Base-by-base conservation (phyloP, 2,888 invertebrate genomes). In the Clivina fossor region DNA sequence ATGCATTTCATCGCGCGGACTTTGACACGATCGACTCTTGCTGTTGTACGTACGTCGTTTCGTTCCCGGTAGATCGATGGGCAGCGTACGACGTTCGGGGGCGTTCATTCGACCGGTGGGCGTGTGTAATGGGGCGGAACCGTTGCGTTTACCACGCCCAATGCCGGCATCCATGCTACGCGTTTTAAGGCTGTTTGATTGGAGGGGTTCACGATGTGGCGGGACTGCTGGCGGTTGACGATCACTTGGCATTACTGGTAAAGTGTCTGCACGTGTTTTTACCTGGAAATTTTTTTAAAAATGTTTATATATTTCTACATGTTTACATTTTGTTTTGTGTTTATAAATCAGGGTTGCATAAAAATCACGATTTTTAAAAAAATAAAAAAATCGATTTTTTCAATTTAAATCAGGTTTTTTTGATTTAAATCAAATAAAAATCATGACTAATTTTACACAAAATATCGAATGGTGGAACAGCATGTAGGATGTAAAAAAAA, bases 111-210 rank as follows among this genome's bases (percentile, higher is more conserved):
- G 71, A 73, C 79, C 76, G n/a, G n/a, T n/a, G n/a, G n/a, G n/a
- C n/a, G n/a, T n/a, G n/a, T n/a, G n/a, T n/a, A n/a, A n/a, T n/a
- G n/a, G n/a, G n/a, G n/a, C n/a, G n/a, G n/a, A n/a, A 56, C 69
- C 70, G 28, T 66, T 67, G 49, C 71, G 58, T 41, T 65, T 62
- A 9, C 54, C 54, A 30, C 46, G 16, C 9, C 81, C 84, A 68
- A 86, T 89, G 61, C 86, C 86, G 2, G 87, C 87, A 69, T 91
- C 90, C 85, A 91, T 90, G 4, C 90, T 90, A 66, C 90, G 81
- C 61, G 90, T 90, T 72, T 90, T 90, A 59, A 91, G 79, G 60
- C 89, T 88, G 68, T 83, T 85, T 4, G 75, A 71, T 41, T 81
- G 77, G 11, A 69, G 71, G 67, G 81, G 81, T 67, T 81, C 81